These are phyloP conservation scores for Baryphthengus martii DNA, from an alignment of 2,113 vertebrate species.

Conservation along the genomic window DNA sequence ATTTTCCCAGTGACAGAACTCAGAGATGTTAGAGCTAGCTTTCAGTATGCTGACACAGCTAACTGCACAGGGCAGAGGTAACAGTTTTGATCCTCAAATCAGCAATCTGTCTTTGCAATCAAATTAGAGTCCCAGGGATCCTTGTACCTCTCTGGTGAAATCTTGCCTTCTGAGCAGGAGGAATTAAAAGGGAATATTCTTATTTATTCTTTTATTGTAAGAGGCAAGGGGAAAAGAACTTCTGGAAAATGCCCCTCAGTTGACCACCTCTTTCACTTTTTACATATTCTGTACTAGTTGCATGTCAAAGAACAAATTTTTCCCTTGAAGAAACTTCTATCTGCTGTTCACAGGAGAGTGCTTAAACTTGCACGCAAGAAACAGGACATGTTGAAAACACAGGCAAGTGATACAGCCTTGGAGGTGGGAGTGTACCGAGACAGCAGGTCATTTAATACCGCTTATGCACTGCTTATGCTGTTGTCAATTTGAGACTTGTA, in stretches of 20 bases:
- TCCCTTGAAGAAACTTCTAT: not conserved
- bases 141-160: not conserved
- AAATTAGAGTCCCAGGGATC: not conserved
- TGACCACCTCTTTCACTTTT: not conserved
- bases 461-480: not conserved
- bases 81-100: not conserved
- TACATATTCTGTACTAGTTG: not conserved
- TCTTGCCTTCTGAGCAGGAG: not conserved
- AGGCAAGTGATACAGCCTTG: not conserved
- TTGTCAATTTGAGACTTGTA: not conserved
- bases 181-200: not conserved
- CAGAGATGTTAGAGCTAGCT: not conserved
- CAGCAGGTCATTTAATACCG: not conserved
- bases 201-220: not conserved
- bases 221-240: not conserved
- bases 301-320: not conserved
- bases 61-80: not conserved
- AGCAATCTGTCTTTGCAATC: not conserved
- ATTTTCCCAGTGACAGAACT: not conserved
- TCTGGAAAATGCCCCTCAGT: not conserved
- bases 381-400: rapidly evolving
- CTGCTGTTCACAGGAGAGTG: not conserved
- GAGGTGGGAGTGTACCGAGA: not conserved
- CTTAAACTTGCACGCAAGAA: not conserved
- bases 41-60: not conserved